These are phyloP conservation scores for Melitaea athalia DNA, from an alignment of 2,888 invertebrate genomes.

Conservation along the genomic window DNA sequence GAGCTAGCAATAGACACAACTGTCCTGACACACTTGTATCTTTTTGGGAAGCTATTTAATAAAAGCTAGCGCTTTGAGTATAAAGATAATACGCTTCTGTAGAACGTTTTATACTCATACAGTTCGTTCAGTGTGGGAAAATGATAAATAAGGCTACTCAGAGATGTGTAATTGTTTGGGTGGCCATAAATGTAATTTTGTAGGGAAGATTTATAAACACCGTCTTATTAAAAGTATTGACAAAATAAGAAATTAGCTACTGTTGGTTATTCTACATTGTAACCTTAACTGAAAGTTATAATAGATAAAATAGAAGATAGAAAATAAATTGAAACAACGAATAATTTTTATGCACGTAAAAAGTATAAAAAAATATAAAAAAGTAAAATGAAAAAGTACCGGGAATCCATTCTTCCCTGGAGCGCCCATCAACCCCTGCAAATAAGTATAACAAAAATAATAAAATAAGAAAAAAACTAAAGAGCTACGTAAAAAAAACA, in stretches of 20 bases:
- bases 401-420: slow-evolving; percentile 95
- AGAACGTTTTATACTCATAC: no score
- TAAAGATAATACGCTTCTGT: no score
- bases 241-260: background rate
- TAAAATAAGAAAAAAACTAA: slow-evolving; percentile 41
- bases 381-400: slow-evolving; percentile 84
- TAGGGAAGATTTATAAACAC: background rate
- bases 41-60: background rate
- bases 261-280: background rate
- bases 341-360: slow-evolving; percentile 19
- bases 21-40: background rate
- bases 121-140: no score
- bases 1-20: slow-evolving; percentile 4
- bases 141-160: no score
- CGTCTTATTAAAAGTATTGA: background rate
- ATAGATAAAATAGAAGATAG: background rate
- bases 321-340: background rate
- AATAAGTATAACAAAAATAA: slow-evolving; percentile 53
- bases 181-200: no score
- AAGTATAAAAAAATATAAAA: slow-evolving; percentile 47
- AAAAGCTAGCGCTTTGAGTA: no score
- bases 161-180: no score
- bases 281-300: background rate
- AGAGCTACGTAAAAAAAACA: background rate
- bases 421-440: slow-evolving; percentile 90